These are phyloP conservation scores for Keiferia lycopersicella DNA, from an alignment of 2,888 invertebrate species.

Conservation along the genomic window DNA sequence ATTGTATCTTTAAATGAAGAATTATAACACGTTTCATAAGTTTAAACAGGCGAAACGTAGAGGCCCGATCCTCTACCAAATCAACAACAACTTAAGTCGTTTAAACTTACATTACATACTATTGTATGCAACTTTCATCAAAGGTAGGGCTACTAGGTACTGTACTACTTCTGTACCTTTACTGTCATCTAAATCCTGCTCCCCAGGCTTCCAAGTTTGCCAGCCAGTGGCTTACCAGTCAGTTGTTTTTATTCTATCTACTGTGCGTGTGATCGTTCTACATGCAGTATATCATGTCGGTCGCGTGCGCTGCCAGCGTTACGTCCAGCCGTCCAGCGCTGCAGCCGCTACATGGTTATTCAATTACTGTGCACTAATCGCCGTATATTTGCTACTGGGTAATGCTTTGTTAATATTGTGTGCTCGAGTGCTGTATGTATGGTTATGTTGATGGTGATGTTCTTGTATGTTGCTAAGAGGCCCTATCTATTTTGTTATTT, in stretches of 20 bases:
- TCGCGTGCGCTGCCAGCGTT: slow-evolving; percentile 45
- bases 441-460: not conserved
- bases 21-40: too few species aligned
- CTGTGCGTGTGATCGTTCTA: not conserved
- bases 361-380: slow-evolving; percentile 57
- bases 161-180: not conserved
- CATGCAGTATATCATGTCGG: not conserved
- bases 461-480: not conserved
- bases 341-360: slow-evolving; percentile 50
- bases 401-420: slow-evolving; percentile 2
- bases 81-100: too few species aligned
- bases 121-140: too few species aligned
- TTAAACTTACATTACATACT: too few species aligned
- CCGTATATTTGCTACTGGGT: slow-evolving; percentile 36
- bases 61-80: too few species aligned
- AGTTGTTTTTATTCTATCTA: not conserved
- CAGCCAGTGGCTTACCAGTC: not conserved
- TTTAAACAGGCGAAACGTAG: too few species aligned
- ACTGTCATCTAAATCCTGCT: not conserved
- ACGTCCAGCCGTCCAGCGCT: slow-evolving; percentile 28
- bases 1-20: too few species aligned
- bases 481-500: not conserved
- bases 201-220: not conserved
- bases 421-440: not conserved
- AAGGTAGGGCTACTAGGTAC: too few species aligned